phyloP scores from a whole-genome alignment of 2,888 invertebrate species.

The Drosophila sordidula region DNA sequence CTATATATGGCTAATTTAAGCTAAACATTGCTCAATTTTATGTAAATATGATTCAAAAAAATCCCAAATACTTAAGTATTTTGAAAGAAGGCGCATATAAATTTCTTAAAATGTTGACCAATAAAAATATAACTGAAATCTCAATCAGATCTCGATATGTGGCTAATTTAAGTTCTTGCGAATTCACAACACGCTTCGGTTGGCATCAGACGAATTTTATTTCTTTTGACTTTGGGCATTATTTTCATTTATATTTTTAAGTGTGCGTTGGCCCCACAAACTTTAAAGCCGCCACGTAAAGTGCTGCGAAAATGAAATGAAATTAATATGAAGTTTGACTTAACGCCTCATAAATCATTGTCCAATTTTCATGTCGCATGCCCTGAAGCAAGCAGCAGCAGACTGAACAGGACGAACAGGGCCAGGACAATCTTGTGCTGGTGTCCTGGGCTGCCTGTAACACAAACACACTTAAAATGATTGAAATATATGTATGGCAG shows the following conservation, averaged over 20 bases:
- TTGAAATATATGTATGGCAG: conserved; percentile 73
- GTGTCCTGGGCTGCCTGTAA: conserved; percentile 64
- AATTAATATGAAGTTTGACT: conserved; percentile 81
- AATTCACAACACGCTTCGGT: conserved; percentile 66
- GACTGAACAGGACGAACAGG: conserved; percentile 14
- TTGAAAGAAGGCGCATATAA: no score
- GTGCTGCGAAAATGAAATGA: conserved; percentile 72
- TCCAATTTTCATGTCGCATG: conserved; percentile 74
- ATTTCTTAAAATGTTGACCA: neutral
- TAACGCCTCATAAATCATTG: conserved; percentile 81
- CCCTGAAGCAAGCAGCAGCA: conserved; percentile 30
- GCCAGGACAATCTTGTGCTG: conserved; percentile 45
- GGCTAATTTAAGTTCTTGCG: conserved; percentile 5
- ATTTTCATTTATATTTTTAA: conserved; percentile 36
- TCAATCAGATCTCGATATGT: neutral
- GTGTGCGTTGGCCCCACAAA: conserved; percentile 44
- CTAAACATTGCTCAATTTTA: no score
- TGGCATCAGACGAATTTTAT: conserved; percentile 53
- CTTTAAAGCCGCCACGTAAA: conserved; percentile 52
- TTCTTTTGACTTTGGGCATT: conserved; percentile 39
- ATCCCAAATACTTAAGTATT: neutral
- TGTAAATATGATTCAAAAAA: no score
- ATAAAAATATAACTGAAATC: neutral
- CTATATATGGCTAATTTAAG: no score
- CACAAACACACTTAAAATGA: conserved; percentile 80